Base-by-base conservation (phyloP, 2,888 invertebrate genomes). In the Drosophila paranaensis region DNA sequence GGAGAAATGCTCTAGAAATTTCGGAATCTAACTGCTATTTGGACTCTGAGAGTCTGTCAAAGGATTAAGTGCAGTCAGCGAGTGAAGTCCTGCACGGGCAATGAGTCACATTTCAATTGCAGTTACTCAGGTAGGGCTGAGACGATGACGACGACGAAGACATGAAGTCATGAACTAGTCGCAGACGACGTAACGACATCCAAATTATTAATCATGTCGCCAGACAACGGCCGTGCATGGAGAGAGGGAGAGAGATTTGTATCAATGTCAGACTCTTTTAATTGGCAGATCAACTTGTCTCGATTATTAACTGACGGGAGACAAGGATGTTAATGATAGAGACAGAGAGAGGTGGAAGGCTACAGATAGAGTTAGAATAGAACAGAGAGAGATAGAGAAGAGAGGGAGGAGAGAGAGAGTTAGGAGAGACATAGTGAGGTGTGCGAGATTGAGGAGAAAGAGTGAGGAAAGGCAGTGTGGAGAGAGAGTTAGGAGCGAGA, bases 11-110 rank as follows among this genome's bases (percentile, higher is more conserved):
- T 42, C 67, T 57, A 50, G 6, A 56, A 53, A 16, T 8, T 27
- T 40, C 35, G 6, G 6, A 42, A 25, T 20, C 39, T 0, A 40
- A 16, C 27, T 40, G 25, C 16, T n/a, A 40, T 37, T 27, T 55
- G 43, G 71, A 50, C 42, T 46, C n/a, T 14, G 14, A 13, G 6
- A 37, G 46, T 35, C 43, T 37, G 33, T 56, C 33, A 78, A 82
- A 84, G 81, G 84, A 81, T 79, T 78, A 71, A 46, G 69, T 57
- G 57, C 54, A 71, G 67, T 71, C 54, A 53, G 35, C 10, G 48
- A 35, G 37, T 20, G 10, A 35, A 37, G 33, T 64, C 37, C 64
- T 43, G 63, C 25, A 25, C 37, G 20, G 48, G 20, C 30, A 43
- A 20, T 66, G 61, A 65, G 27, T 46, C 53, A 69, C 65, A 76